These are phyloP conservation scores for Anguilla anguilla DNA, from an alignment of 2,797 vertebrate species.

Conservation along the genomic window DNA sequence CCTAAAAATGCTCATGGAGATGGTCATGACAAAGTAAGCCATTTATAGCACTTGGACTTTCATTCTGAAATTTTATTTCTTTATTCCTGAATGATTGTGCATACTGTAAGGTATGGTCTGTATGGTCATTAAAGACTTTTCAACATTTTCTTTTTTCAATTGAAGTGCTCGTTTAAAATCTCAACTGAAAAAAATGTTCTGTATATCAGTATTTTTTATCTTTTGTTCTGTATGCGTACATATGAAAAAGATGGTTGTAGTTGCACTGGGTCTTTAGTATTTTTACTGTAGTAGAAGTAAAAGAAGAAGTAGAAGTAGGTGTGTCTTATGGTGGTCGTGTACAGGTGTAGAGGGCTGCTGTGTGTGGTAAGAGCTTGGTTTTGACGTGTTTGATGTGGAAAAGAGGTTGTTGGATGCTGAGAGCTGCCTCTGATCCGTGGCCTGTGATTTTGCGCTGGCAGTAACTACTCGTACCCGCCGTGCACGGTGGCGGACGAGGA, in stretches of 20 bases:
- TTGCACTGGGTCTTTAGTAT: too few species aligned
- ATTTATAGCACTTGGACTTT: background rate
- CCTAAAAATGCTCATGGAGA: constrained; percentile 99
- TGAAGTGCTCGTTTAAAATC: background rate
- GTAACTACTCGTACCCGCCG: constrained; percentile 93
- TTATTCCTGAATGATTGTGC: too few species aligned
- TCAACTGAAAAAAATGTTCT: background rate
- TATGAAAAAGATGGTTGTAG: too few species aligned
- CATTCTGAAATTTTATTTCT: background rate
- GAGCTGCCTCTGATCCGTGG: background rate
- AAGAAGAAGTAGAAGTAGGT: background rate
- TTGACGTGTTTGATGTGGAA: too few species aligned
- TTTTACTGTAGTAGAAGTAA: too few species aligned
- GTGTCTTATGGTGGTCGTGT: background rate
- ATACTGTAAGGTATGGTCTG: too few species aligned
- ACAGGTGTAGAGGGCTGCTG: too few species aligned
- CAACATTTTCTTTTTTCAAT: background rate
- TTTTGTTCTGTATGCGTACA: too few species aligned
- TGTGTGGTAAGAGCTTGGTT: background rate
- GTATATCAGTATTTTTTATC: too few species aligned
- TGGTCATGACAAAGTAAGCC: constrained; percentile 98
- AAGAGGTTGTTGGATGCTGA: background rate
- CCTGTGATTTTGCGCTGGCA: constrained; percentile 47
- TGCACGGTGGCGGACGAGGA: constrained; percentile 95
- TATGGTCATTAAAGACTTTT: too few species aligned